phyloP scores from a whole-genome alignment of 1,140 invertebrate species.

The Brachionus koreanus region DNA sequence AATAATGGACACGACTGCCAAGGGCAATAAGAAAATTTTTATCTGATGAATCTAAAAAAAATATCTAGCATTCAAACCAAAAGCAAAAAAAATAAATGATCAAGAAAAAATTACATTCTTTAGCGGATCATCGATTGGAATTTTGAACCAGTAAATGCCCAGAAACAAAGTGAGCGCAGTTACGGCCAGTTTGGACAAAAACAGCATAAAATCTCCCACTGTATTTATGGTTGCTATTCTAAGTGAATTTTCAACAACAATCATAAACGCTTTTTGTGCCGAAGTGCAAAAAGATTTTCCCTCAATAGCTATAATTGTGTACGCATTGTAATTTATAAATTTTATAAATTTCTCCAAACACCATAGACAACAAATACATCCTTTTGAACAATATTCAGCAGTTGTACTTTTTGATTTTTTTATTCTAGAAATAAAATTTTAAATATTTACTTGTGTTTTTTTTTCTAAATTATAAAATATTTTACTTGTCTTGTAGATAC shows the following conservation, averaged over 20 bases:
- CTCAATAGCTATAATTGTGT: constrained; percentile 86
- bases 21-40: constrained; percentile 63
- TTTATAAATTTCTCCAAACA: constrained; percentile 80
- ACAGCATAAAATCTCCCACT: constrained; percentile 83
- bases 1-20: constrained; percentile 60
- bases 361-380: constrained; percentile 83
- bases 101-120: neutral
- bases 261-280: constrained; percentile 79
- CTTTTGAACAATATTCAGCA: constrained; percentile 63
- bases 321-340: constrained; percentile 79
- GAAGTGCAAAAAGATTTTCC: constrained; percentile 85
- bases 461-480: constrained; percentile 75
- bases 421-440: constrained; percentile 68
- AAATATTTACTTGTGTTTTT: constrained; percentile 71
- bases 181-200: constrained; percentile 79
- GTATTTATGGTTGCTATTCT: constrained; percentile 83
- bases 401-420: constrained; percentile 66
- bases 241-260: constrained; percentile 80
- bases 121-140: constrained; percentile 30
- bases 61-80: neutral
- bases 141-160: constrained; percentile 58
- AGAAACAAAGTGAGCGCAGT: constrained; percentile 66
- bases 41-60: constrained; percentile 55
- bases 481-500: constrained; percentile 78
- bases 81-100: neutral